Evolutionary conservation across 2,888 invertebrate species (phyloP), one percentile per base, ranked within the genome.

Genomic region (Thymelicus sylvestris): DNA sequence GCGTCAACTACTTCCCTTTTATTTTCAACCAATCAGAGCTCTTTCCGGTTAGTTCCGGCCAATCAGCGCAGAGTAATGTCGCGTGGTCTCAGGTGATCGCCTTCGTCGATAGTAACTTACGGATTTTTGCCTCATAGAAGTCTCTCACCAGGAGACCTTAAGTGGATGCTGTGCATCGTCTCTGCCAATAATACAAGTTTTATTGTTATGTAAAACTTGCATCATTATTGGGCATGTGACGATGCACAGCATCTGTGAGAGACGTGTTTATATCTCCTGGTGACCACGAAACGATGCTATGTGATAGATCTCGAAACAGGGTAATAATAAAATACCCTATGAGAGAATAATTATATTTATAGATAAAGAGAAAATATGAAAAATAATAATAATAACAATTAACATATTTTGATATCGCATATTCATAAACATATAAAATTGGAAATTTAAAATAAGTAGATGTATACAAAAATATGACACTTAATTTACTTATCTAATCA

Each of bases 251-350:
- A 71, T 71, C 66, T 44, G 44, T 71, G 66, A 71, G 71, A 71
- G 66, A 71, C 66, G 71, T 71, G 71, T 71, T 71, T 71, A 71
- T 71, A 71, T n/a, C 71, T 71, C 71, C 71, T 71, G 71, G 71
- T 66, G 71, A 71, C 71, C 60, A 61, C 61, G 19, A 66, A 63
- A 52, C 62, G 68, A 68, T 63, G 68, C 68, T 48, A 59, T 59
- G 39, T 59, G 59, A 59, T 59, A 15, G 24, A 57, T n/a, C 24
- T 7, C 7, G 39, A 31, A 31, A 31, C 41, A 41, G 8, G 41
- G 41, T 41, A 41, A 8, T 8, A 7, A 41, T 41, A 13, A 31
- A 31, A 31, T 57, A 24, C 31, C 24, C 15, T 6, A 19, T 6
- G 7, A 4, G 19, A 19, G 13, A 47, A 47, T 47, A 47, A 10